Evolutionary conservation across 2,888 invertebrate genomes (phyloP), one percentile per base, ranked within the genome.

Genomic region (Tinea trinotella): DNA sequence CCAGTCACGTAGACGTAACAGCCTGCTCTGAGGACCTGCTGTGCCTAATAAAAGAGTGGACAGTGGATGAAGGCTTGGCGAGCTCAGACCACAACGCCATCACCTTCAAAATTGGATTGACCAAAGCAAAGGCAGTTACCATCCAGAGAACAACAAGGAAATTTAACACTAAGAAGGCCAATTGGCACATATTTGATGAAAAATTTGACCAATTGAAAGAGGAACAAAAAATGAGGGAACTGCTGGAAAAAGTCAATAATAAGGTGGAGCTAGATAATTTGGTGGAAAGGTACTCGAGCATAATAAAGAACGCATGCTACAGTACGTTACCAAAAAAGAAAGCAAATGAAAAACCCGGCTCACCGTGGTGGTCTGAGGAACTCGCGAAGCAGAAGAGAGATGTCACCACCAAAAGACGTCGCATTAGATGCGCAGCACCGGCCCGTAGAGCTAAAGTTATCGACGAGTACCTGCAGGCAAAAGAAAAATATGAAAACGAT

Each of bases 311-410:
- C 3, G 46, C 17, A 46, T 7, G 46, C 46, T 17, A 7, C 18
- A 17, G 17, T 9, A 10, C 46, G 17, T 12, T 46, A 46, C 15
- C 46, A 15, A 17, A 46, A 13, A 46, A 46, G 18, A 46, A 17
- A 15, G 7, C 46, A 7, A 17, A 17, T 13, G 18, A 46, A 7
- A 46, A 18, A 18, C 17, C 9, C 17, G 10, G 4, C 18, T 15
- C 18, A 18, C 58, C 59, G 34, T 59, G 60, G 60, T 59, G 59
- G 59, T 54, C 53, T 48, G 55, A 54, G 10, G 34, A 57, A 24
- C 55, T 59, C 5, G 55, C 34, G 0, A 22, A 44, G 9, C 13
- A 50, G 35, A 57, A 59, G 18, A 57, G 30, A 19, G 36, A 48
- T 24, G 53, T 56, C 19, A 17, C 18, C 49, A 56, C 54, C 7